Percentiles rank a stretch among this genome's conserved stretches.
These are phyloP conservation scores for Lasioglossum albipes DNA, from an alignment of 1,140 invertebrate species.

Conservation along the genomic window DNA sequence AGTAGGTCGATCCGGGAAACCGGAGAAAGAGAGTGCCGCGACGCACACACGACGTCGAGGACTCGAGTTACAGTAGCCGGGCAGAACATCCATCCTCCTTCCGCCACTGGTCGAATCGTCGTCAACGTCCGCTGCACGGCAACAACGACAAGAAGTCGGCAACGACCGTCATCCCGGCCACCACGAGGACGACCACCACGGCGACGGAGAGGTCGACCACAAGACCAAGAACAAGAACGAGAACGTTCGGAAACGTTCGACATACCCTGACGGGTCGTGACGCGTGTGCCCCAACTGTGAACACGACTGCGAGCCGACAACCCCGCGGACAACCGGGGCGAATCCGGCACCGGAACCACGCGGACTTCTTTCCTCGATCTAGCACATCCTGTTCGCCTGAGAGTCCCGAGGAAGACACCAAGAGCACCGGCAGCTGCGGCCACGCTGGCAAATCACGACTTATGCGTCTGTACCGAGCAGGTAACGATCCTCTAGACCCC, in stretches of 20 bases:
- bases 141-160: too few relatives aligned
- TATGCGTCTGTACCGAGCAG: slow-evolving; percentile 80
- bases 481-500: slow-evolving; percentile 61
- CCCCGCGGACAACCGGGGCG: too few relatives aligned
- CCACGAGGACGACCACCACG: not conserved
- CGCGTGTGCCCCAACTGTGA: too few relatives aligned
- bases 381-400: too few relatives aligned
- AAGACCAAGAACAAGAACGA: not conserved
- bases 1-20: slow-evolving; percentile 53
- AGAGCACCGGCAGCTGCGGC: slow-evolving; percentile 45
- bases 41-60: slow-evolving; percentile 47
- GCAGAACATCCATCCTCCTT: slow-evolving; percentile 4
- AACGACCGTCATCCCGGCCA: not conserved
- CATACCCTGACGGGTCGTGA: too few relatives aligned
- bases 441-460: slow-evolving; percentile 77
- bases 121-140: too few relatives aligned
- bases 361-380: too few relatives aligned
- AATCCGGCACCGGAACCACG: too few relatives aligned
- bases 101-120: not conserved
- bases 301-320: too few relatives aligned
- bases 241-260: too few relatives aligned
- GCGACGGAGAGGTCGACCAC: not conserved
- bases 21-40: slow-evolving; percentile 36
- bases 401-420: not conserved
- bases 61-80: slow-evolving; percentile 52